Evolutionary conservation across 2,797 vertebrate genomes (phyloP).

Genomic region (Anisognathus igniventris): DNA sequence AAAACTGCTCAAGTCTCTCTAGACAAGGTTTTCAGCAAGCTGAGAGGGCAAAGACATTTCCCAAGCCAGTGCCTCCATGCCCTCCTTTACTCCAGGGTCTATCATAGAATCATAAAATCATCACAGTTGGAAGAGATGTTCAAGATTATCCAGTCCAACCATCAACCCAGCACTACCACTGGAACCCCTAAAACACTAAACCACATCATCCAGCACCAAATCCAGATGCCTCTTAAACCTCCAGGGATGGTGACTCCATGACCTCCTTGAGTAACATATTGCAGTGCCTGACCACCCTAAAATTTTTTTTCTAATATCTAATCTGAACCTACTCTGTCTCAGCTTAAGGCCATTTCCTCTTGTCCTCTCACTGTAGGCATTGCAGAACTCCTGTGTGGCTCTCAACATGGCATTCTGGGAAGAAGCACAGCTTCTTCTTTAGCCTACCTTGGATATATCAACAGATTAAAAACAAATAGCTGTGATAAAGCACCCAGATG

Average conservation of each 20-base stretch:
- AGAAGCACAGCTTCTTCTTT: not conserved
- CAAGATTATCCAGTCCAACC: not conserved
- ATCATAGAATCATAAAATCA: not conserved
- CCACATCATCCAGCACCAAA: fast-evolving
- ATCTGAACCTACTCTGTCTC: not conserved
- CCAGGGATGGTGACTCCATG: not conserved
- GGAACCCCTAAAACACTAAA: not conserved
- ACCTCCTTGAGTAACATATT: not conserved
- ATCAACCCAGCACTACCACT: not conserved
- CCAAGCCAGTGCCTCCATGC: not conserved
- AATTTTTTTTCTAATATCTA: not conserved
- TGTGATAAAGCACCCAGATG: not conserved
- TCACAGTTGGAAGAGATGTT: not conserved
- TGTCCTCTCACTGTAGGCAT: not conserved
- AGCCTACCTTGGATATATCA: not conserved
- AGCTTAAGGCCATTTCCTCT: not conserved
- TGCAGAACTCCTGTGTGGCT: not conserved
- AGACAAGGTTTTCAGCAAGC: not conserved
- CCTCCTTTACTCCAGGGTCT: not conserved
- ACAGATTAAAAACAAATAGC: not conserved
- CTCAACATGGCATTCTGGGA: not conserved
- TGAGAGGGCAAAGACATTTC: not conserved
- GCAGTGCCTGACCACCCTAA: not conserved
- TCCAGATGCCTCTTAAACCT: not conserved
- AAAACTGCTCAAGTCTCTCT: not conserved